Evolutionary conservation across 1,140 invertebrate species (phyloP).

Genomic region (Microvelia longipes): DNA sequence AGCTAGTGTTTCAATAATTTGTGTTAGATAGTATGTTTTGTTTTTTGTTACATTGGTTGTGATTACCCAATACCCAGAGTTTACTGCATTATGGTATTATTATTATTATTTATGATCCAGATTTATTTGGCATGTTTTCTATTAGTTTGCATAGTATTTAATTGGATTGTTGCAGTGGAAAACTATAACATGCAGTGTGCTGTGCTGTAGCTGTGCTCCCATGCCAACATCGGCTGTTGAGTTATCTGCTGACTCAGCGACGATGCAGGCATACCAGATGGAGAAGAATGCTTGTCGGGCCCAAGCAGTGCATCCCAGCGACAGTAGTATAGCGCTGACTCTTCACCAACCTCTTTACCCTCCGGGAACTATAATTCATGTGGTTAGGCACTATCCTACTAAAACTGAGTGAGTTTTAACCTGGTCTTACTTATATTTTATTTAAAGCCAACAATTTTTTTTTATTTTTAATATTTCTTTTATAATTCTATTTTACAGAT

Average conservation of each 20-base stretch:
- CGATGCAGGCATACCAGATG: constrained; percentile 45
- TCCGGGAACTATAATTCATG: constrained; percentile 76
- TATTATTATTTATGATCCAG: no score
- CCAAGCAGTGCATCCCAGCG: constrained; percentile 47
- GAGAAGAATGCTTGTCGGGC: constrained; percentile 42
- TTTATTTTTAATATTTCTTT: constrained; percentile 4
- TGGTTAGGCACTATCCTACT: constrained; percentile 74
- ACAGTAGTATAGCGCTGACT: constrained; percentile 56
- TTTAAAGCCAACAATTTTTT: not conserved
- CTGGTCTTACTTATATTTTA: constrained; percentile 4
- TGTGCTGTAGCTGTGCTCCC: constrained; percentile 56
- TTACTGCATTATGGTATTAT: no score
- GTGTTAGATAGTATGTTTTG: no score
- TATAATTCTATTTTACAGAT: constrained; percentile 4
- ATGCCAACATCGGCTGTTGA: constrained; percentile 51
- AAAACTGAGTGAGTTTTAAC: constrained; percentile 63
- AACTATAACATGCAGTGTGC: constrained; percentile 64
- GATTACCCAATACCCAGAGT: no score
- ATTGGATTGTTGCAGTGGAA: no score
- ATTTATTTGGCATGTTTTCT: no score
- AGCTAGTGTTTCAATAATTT: no score
- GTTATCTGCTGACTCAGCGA: constrained; percentile 41
- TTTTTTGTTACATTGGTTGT: no score
- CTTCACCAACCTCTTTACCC: constrained; percentile 70
- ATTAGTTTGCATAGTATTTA: no score